phyloP scores from a whole-genome alignment of 2,797 vertebrate genomes.

The Cyprinodon diabolis region DNA sequence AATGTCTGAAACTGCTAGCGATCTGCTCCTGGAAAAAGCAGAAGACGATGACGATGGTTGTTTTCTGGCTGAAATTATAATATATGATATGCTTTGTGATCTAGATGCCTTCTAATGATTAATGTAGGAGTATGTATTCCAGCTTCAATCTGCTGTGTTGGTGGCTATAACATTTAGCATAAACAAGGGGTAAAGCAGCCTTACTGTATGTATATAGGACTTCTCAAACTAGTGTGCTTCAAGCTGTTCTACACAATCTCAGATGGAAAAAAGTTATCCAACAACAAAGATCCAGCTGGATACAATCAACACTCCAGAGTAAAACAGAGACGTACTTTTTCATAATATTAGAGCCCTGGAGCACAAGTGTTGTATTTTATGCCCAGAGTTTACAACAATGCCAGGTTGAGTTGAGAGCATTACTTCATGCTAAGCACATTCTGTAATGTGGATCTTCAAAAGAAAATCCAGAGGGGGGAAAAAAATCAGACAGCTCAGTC shows the following conservation, averaged over 20 bases:
- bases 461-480: constrained; percentile 46
- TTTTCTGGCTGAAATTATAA: no score
- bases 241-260: not conserved
- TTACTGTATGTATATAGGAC: no score
- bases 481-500: constrained; percentile 57
- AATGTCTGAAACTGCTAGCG: no score
- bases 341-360: not conserved
- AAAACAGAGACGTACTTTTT: not conserved
- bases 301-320: not conserved
- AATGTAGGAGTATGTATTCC: no score
- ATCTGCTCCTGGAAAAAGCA: no score
- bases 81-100: no score
- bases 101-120: no score
- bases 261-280: not conserved
- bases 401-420: constrained; percentile 33
- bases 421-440: constrained; percentile 28
- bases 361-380: constrained; percentile 3
- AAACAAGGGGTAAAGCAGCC: no score
- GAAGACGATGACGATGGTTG: no score
- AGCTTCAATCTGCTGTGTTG: no score
- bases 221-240: not conserved
- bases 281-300: constrained; percentile 2
- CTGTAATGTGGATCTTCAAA: constrained; percentile 59
- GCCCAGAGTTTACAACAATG: constrained; percentile 19
- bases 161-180: no score